Evolutionary conservation across 2,113 vertebrate species (phyloP).

Genomic region (Gopherus flavomarginatus): DNA sequence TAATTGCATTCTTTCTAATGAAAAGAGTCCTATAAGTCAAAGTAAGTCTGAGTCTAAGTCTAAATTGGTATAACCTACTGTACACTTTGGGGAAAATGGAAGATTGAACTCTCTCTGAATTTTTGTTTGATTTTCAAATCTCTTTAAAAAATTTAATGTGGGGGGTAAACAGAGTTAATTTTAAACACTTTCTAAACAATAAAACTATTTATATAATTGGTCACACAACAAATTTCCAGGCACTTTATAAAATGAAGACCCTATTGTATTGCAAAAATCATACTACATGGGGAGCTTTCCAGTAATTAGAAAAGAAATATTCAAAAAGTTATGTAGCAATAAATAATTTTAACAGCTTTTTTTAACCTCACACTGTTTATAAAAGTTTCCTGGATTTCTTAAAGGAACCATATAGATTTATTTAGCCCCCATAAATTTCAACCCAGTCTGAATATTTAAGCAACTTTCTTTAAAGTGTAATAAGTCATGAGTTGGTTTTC

Average conservation of each 20-base stretch:
- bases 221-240: slow-evolving; percentile 60
- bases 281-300: neutral
- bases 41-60: neutral
- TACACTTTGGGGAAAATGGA: slow-evolving; percentile 48
- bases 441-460: slow-evolving; percentile 4
- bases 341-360: slow-evolving; percentile 4
- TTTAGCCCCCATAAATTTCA: neutral
- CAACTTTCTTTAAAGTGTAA: slow-evolving; percentile 45
- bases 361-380: neutral
- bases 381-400: neutral
- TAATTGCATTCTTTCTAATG: slow-evolving; percentile 28
- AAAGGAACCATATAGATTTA: neutral
- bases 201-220: slow-evolving; percentile 63
- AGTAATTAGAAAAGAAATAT: slow-evolving; percentile 39
- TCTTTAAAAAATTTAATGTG: slow-evolving; percentile 58
- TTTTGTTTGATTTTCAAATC: slow-evolving; percentile 61
- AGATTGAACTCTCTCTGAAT: slow-evolving; percentile 60
- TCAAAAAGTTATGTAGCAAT: slow-evolving; percentile 14
- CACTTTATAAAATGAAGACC: slow-evolving; percentile 50
- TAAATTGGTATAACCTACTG: slow-evolving; percentile 46
- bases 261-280: slow-evolving; percentile 43
- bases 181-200: slow-evolving; percentile 70
- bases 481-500: slow-evolving; percentile 43
- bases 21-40: slow-evolving; percentile 57
- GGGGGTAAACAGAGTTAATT: slow-evolving; percentile 46